A percentile compares a stretch with the other conserved stretches of the same genome.
Evolutionary conservation across 1,140 invertebrate genomes (phyloP).

Genomic region (Drosophila pallidifrons): DNA sequence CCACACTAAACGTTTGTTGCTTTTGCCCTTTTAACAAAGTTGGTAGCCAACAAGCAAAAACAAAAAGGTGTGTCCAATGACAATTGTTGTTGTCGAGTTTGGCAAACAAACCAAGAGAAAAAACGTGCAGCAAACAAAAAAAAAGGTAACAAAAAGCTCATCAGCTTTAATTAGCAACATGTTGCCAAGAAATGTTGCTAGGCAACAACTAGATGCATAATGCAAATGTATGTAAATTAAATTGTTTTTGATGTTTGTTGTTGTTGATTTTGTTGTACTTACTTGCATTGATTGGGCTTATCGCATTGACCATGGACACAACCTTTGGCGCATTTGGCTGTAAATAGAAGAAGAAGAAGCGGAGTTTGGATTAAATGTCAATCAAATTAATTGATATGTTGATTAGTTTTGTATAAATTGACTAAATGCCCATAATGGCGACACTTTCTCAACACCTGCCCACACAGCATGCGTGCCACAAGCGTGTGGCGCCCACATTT

Average conservation of each 20-base stretch:
- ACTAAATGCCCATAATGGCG: slow-evolving; percentile 36
- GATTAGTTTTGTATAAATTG: slow-evolving; percentile 25
- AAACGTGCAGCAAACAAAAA: slow-evolving; percentile 33
- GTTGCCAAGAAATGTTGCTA: slow-evolving; percentile 20
- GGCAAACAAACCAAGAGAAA: slow-evolving; percentile 21
- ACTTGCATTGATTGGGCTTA: slow-evolving; percentile 97
- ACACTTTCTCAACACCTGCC: slow-evolving; percentile 60
- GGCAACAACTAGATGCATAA: background rate
- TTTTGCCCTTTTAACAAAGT: slow-evolving; percentile 50
- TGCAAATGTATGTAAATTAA: background rate
- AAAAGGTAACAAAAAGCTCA: slow-evolving; percentile 25
- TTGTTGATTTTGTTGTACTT: slow-evolving; percentile 87
- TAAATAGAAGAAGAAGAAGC: slow-evolving; percentile 88
- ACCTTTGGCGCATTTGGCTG: slow-evolving; percentile 95
- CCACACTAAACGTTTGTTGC: slow-evolving; percentile 67
- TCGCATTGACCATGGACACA: slow-evolving; percentile 97
- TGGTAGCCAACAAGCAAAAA: slow-evolving; percentile 46
- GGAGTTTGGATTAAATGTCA: slow-evolving; percentile 22
- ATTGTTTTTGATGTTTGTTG: background rate
- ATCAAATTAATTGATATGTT: slow-evolving; percentile 65
- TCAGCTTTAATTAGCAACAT: slow-evolving; percentile 18
- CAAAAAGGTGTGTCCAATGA: slow-evolving; percentile 55
- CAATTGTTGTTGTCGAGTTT: slow-evolving; percentile 8
- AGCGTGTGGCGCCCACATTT: slow-evolving; percentile 47
- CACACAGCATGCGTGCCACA: slow-evolving; percentile 28